These are phyloP conservation scores for Philereme vetulata DNA, from an alignment of 2,888 invertebrate species.

Conservation along the genomic window DNA sequence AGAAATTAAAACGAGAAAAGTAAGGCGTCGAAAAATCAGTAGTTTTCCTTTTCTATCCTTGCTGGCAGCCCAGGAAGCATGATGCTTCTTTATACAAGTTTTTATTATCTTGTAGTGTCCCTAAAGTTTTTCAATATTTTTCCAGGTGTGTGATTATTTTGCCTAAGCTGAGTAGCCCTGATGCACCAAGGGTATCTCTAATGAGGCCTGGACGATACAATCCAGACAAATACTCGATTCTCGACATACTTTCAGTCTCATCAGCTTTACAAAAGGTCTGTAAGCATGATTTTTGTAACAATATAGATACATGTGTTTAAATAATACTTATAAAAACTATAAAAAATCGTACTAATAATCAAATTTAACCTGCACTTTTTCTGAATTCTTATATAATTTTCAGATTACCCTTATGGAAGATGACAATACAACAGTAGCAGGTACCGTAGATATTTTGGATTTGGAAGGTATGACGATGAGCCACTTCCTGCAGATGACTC, in stretches of 20 bases:
- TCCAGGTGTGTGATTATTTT: constrained; percentile 52
- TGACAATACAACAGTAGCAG: constrained; percentile 74
- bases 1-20: too few relatives aligned
- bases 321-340: too few relatives aligned
- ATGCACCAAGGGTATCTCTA: constrained; percentile 73
- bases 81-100: too few relatives aligned
- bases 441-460: constrained; percentile 76
- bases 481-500: constrained; percentile 80
- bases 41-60: too few relatives aligned
- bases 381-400: constrained; percentile 24
- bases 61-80: too few relatives aligned
- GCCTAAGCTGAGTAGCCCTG: constrained; percentile 56
- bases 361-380: too few relatives aligned
- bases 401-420: constrained; percentile 78
- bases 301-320: not conserved
- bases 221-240: constrained; percentile 61
- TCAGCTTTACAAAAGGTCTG: constrained; percentile 55
- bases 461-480: constrained; percentile 73
- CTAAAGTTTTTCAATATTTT: constrained; percentile 8
- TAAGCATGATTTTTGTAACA: not conserved
- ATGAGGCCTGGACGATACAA: constrained; percentile 79
- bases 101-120: too few relatives aligned
- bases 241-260: constrained; percentile 55
- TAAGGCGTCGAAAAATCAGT: too few relatives aligned
- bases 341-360: too few relatives aligned